A percentile compares a stretch with the other conserved stretches of the same genome.
phyloP scores from a whole-genome alignment of 1,140 invertebrate species.

The Brachionus manjavacas region DNA sequence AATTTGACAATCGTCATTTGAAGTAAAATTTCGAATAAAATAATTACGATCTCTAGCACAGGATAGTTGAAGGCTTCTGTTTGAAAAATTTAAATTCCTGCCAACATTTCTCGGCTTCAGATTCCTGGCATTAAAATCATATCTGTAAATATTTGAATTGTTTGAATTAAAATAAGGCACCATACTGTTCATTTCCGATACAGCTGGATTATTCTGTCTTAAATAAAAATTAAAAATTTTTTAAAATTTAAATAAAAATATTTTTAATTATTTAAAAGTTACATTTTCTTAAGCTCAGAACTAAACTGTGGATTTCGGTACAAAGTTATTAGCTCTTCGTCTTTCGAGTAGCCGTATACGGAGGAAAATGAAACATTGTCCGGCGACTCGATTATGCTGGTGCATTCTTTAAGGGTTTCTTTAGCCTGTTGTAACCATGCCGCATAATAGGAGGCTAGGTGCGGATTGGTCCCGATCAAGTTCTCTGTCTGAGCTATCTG shows the following conservation, averaged over 20 bases:
- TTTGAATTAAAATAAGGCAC: neutral
- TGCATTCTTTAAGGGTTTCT: neutral
- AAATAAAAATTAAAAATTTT: neutral
- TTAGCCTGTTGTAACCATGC: conserved; percentile 1
- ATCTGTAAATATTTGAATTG: neutral
- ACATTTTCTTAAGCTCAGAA: neutral
- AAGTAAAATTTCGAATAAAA: neutral
- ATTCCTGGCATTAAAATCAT: neutral
- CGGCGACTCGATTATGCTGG: neutral
- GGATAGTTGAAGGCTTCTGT: neutral
- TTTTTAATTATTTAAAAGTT: neutral
- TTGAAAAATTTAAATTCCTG: neutral
- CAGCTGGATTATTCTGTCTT: neutral
- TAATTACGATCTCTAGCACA: neutral
- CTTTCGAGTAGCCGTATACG: conserved; percentile 16
- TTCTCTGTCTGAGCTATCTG: neutral
- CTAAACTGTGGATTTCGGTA: conserved; percentile 20
- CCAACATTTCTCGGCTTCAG: neutral
- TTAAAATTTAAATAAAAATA: neutral
- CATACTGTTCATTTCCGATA: neutral
- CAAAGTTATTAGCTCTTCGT: neutral
- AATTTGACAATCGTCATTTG: conserved; percentile 4
- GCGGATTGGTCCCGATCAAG: neutral
- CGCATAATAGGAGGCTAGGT: neutral
- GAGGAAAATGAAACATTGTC: conserved; percentile 20